Evolutionary conservation across 2,797 vertebrate species (phyloP).

Genomic region (Anabas testudineus): DNA sequence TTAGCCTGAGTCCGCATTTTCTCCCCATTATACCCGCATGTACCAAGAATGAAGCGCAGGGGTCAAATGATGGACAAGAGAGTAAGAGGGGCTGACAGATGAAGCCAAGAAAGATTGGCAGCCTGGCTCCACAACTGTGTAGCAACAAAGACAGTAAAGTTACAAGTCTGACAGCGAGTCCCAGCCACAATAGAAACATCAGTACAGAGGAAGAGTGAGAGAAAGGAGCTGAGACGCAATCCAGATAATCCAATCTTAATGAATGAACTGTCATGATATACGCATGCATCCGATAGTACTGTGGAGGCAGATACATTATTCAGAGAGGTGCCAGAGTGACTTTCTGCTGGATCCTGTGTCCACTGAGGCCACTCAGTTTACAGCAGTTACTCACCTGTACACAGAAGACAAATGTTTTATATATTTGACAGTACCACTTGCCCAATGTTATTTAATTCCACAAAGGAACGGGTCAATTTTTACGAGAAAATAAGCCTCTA

Average conservation of each 20-base stretch:
- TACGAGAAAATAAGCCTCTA: neutral
- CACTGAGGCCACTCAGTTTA: conserved; percentile 50
- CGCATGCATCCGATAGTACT: conserved; percentile 66
- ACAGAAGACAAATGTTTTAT: conserved; percentile 1
- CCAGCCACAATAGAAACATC: conserved; percentile 37
- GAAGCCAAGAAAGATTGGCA: conserved; percentile 4
- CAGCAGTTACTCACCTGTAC: conserved; percentile 24
- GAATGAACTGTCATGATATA: conserved; percentile 68
- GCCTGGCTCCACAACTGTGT: conserved; percentile 40
- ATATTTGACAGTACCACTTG: neutral
- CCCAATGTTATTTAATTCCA: neutral
- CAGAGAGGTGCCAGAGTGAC: conserved; percentile 57
- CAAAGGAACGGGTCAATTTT: conserved; percentile 6
- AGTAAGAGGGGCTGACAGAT: conserved; percentile 10
- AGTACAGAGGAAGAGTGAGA: conserved; percentile 9
- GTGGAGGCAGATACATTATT: conserved; percentile 74
- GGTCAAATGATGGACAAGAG: conserved; percentile 28
- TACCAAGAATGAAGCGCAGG: conserved; percentile 1
- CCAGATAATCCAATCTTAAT: conserved; percentile 65
- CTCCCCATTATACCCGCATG: neutral
- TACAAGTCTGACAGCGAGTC: conserved; percentile 23
- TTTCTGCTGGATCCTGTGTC: conserved; percentile 75
- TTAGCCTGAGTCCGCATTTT: neutral
- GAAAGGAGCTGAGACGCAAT: conserved; percentile 35
- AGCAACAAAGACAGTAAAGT: conserved; percentile 33